Percentiles rank a stretch among this genome's conserved stretches.
These are phyloP conservation scores for Gracilinanus agilis DNA, from an alignment of 2,113 vertebrate species.

Conservation along the genomic window DNA sequence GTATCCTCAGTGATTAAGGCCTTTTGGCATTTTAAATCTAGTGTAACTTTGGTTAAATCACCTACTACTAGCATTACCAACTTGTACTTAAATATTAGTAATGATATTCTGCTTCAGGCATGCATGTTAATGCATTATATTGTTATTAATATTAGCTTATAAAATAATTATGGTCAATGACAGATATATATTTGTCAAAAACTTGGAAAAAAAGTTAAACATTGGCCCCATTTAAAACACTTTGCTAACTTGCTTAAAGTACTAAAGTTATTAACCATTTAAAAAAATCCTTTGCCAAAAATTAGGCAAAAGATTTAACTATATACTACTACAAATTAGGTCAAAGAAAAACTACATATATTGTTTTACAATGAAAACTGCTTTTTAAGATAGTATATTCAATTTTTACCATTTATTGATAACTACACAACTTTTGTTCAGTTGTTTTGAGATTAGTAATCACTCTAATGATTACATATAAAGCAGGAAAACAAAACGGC, in stretches of 20 bases:
- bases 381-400: background rate
- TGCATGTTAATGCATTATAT: background rate
- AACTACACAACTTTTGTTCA: constrained; percentile 1
- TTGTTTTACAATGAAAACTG: constrained; percentile 17
- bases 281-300: constrained; percentile 36
- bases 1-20: background rate
- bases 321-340: background rate
- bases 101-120: background rate
- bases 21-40: constrained; percentile 36
- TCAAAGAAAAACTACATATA: background rate
- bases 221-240: background rate
- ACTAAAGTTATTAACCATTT: constrained; percentile 1
- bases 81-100: constrained; percentile 19
- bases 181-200: background rate
- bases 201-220: constrained; percentile 24
- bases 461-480: background rate
- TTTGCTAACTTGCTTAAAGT: background rate
- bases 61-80: background rate
- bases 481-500: background rate
- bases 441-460: background rate
- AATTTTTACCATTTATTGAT: background rate
- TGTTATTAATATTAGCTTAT: constrained; percentile 1
- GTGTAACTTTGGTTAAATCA: background rate
- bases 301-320: background rate
- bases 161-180: constrained; percentile 1